phyloP scores from a whole-genome alignment of 1,140 invertebrate genomes.

The Cydia splendana region DNA sequence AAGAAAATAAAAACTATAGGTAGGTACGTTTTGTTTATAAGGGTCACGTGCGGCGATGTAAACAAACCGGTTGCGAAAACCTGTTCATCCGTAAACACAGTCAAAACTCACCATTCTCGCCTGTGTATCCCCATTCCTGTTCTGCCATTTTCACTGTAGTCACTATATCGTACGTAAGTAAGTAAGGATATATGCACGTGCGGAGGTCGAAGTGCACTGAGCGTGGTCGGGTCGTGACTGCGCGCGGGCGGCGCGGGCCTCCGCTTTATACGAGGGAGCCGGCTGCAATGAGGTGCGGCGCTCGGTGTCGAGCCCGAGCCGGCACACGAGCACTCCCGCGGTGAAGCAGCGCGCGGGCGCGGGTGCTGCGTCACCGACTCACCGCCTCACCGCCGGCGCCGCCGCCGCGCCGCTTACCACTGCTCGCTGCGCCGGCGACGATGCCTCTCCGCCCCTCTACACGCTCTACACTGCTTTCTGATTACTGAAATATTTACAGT shows the following conservation, averaged over 20 bases:
- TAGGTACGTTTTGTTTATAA: constrained; percentile 48
- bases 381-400: constrained; percentile 46
- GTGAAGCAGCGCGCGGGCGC: constrained; percentile 41
- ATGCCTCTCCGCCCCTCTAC: constrained; percentile 57
- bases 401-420: constrained; percentile 44
- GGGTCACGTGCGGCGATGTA: constrained; percentile 71
- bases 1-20: background rate
- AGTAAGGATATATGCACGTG: constrained; percentile 40
- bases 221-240: constrained; percentile 66
- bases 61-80: constrained; percentile 70
- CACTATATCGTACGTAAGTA: constrained; percentile 47
- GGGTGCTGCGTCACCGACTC: constrained; percentile 38
- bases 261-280: constrained; percentile 60
- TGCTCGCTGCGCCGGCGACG: constrained; percentile 44
- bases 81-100: constrained; percentile 39
- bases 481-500: constrained; percentile 15
- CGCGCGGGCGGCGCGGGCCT: constrained; percentile 64
- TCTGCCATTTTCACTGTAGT: constrained; percentile 58
- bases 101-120: constrained; percentile 74
- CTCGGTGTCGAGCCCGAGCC: constrained; percentile 43
- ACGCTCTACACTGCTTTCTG: constrained; percentile 56
- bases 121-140: constrained; percentile 77
- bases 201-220: constrained; percentile 63
- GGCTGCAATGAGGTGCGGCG: constrained; percentile 38
- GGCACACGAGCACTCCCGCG: constrained; percentile 39